Evolutionary conservation across 2,113 vertebrate genomes (phyloP), one percentile per base, ranked within the genome.

Genomic region (Ciconia maguari): DNA sequence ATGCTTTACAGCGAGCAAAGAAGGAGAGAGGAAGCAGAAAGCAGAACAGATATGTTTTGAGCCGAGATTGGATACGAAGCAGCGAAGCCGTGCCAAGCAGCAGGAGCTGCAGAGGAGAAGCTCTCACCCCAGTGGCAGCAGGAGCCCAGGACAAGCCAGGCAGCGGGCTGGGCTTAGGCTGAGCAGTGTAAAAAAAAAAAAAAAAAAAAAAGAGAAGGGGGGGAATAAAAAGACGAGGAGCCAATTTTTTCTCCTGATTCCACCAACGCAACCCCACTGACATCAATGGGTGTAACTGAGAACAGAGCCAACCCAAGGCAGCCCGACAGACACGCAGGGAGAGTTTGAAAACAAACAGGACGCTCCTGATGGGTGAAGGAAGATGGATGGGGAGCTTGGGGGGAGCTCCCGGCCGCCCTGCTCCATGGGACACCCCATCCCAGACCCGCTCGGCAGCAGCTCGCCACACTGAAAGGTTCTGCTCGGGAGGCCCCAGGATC

Each of bases 281-380:
- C 97, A 97, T 97, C 97, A 97, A 97, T 96, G 96, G 96, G 97
- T 95, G 95, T 97, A 97, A 95, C 96, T 94, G 94, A 95, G 91
- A 97, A 93, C 51, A 10, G 84, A 95, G 96, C 95, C 91, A 95
- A 72, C 66, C 54, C 89, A 6, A 96, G 82, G 85, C 95, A 95
- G 93, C 84, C 95, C 57, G 14, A 12, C 90, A 77, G 94, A 91
- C 93, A 8, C 0, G 1, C 87, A 86, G 94, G 68, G 93, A 96
- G 83, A 60, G 84, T 71, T 81, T 93, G 93, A 96, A 97, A 97
- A 97, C 95, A 97, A 97, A 97, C 95, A 97, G 84, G 95, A 95
- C 5, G 11, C 62, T 96, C 85, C 87, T 78, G 95, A 90, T 93
- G 91, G 93, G 93, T 55, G 90, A 96, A 83, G 48, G 69, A 84